A percentile compares a stretch with the other conserved stretches of the same genome.
Evolutionary conservation across 2,113 vertebrate species (phyloP).

Genomic region (Monopterus albus): DNA sequence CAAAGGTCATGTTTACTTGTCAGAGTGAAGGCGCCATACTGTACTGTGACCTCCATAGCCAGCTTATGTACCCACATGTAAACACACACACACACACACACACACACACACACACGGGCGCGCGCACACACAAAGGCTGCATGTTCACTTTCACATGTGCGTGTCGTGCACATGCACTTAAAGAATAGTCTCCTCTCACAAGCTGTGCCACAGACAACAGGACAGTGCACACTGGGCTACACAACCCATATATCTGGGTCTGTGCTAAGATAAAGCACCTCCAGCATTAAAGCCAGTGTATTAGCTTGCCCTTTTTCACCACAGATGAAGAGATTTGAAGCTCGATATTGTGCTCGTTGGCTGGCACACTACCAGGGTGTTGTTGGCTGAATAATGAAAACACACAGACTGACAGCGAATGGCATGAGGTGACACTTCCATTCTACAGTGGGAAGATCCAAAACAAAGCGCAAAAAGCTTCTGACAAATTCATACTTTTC

Average conservation of each 20-base stretch:
- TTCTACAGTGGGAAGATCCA: constrained; percentile 75
- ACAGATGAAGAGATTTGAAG: constrained; percentile 82
- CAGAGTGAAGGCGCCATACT: constrained; percentile 82
- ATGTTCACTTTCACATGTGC: constrained; percentile 56
- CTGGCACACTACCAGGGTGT: constrained; percentile 72
- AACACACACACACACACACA: constrained; percentile 40
- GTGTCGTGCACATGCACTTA: constrained; percentile 52
- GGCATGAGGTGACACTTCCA: constrained; percentile 77
- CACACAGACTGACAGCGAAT: constrained; percentile 78
- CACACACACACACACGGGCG: constrained; percentile 40
- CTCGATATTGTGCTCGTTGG: constrained; percentile 72
- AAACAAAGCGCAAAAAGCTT: constrained; percentile 76
- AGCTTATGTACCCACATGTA: constrained; percentile 64
- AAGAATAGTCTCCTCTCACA: constrained; percentile 50
- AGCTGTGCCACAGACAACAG: constrained; percentile 63
- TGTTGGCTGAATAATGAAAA: constrained; percentile 79
- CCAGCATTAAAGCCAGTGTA: constrained; percentile 70
- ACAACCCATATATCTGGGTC: constrained; percentile 67
- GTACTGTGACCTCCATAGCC: constrained; percentile 79
- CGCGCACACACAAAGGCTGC: constrained; percentile 24
- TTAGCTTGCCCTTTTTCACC: constrained; percentile 76
- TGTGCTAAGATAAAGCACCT: constrained; percentile 74
- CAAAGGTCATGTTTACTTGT: constrained; percentile 84
- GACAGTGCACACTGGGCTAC: constrained; percentile 43
- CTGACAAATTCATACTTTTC: constrained; percentile 76